Evolutionary conservation across 2,797 vertebrate species (phyloP).

Genomic region (Myiotriccus ornatus): DNA sequence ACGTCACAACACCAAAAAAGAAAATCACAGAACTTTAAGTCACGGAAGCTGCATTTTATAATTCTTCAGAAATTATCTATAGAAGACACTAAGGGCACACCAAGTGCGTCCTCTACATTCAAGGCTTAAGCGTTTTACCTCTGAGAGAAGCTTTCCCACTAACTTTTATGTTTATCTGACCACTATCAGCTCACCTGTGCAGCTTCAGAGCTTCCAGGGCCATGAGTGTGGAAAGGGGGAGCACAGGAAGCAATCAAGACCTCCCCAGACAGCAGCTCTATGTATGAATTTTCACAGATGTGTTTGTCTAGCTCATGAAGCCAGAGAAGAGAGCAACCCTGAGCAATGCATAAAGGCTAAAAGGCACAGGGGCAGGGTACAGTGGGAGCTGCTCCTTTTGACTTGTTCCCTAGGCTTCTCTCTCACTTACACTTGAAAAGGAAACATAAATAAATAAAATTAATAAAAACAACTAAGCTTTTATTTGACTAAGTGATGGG

Average conservation of each 20-base stretch:
- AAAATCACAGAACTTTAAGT: background rate
- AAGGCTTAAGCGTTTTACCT: background rate
- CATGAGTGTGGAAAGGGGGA: fast-evolving
- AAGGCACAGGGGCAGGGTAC: background rate
- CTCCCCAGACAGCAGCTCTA: background rate
- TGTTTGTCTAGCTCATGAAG: background rate
- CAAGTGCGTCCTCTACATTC: background rate
- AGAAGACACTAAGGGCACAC: background rate
- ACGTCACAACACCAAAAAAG: background rate
- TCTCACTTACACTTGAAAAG: background rate
- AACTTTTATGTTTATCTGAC: background rate
- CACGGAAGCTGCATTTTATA: background rate
- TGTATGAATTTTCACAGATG: background rate
- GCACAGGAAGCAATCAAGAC: background rate
- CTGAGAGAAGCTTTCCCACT: background rate
- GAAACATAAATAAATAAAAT: background rate
- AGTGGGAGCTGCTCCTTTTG: background rate
- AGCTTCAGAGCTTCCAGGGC: background rate
- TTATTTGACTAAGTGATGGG: background rate
- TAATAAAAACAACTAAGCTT: no score
- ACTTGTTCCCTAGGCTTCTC: background rate
- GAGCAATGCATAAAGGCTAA: background rate
- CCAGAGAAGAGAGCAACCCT: background rate
- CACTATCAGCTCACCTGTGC: background rate
- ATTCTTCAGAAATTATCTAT: background rate